Evolutionary conservation across 2,113 vertebrate genomes (phyloP).

Genomic region (Callopanchax toddi): DNA sequence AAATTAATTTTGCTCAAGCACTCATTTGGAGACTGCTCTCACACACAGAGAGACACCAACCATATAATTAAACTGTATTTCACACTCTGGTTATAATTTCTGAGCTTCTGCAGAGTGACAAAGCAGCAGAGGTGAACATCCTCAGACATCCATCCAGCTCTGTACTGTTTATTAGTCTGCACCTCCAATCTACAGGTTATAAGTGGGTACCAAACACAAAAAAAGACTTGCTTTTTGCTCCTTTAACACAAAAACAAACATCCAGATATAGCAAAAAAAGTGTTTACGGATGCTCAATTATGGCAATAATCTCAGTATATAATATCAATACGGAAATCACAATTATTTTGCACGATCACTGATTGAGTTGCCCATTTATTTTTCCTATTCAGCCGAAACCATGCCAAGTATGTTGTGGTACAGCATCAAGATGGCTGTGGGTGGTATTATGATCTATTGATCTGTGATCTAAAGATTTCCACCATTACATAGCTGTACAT

Average conservation of each 20-base stretch:
- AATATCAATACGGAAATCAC: too few species aligned
- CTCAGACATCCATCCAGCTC: constrained; percentile 14
- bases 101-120: too few species aligned
- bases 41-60: not conserved
- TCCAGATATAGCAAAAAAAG: not conserved
- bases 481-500: too few species aligned
- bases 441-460: too few species aligned
- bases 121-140: constrained; percentile 7
- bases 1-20: constrained; percentile 9
- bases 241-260: not conserved
- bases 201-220: constrained; percentile 24
- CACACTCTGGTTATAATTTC: not conserved
- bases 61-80: constrained; percentile 17
- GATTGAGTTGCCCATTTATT: too few species aligned
- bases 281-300: too few species aligned
- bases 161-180: constrained; percentile 22
- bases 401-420: too few species aligned
- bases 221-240: constrained; percentile 12
- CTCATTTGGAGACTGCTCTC: constrained; percentile 12
- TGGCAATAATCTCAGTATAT: too few species aligned
- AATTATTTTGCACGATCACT: too few species aligned
- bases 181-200: constrained; percentile 7
- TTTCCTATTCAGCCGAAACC: too few species aligned
- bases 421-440: too few species aligned
- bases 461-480: too few species aligned